Percentiles rank a stretch among this genome's conserved stretches.
Evolutionary conservation across 92 coral and sea anemone genomes (phyloP).

Genomic region (Heteractis magnifica): DNA sequence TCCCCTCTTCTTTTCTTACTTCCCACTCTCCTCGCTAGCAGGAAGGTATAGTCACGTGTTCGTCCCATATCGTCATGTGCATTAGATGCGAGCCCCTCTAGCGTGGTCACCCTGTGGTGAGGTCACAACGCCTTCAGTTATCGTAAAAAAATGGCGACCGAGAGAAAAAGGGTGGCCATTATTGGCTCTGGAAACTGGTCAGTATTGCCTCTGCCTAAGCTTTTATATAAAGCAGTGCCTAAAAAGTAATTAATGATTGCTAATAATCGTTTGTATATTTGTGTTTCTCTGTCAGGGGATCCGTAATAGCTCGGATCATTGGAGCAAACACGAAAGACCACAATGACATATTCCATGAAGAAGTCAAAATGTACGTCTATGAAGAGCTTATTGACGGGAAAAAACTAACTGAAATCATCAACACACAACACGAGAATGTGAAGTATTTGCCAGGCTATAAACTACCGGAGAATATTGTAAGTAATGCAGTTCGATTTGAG

Average conservation of each 20-base stretch:
- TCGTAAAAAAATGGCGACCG: constrained; percentile 48
- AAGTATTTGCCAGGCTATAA: constrained; percentile 87
- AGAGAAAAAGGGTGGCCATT: constrained; percentile 67
- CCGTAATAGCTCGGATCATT: constrained; percentile 89
- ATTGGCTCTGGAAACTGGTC: constrained; percentile 99
- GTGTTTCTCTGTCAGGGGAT: constrained; percentile 65
- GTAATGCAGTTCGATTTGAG: constrained; percentile 9
- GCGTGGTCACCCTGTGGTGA: constrained; percentile 10
- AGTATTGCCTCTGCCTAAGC: constrained; percentile 15
- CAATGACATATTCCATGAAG: constrained; percentile 72
- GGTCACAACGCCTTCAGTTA: not conserved
- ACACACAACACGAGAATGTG: constrained; percentile 86
- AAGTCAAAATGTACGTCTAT: constrained; percentile 89
- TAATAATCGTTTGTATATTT: not conserved
- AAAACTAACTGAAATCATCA: constrained; percentile 90
- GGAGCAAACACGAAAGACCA: constrained; percentile 83
- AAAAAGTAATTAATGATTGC: not conserved
- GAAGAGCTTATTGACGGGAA: constrained; percentile 87
- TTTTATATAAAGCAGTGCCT: not conserved
- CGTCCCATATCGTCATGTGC: not conserved
- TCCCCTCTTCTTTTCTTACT: too few relatives aligned
- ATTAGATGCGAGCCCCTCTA: not conserved
- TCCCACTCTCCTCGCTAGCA: not conserved
- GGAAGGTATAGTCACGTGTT: not conserved
- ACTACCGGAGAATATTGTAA: constrained; percentile 87